Base-by-base conservation (phyloP, 2,888 invertebrate species). In the Venusia cambrica region DNA sequence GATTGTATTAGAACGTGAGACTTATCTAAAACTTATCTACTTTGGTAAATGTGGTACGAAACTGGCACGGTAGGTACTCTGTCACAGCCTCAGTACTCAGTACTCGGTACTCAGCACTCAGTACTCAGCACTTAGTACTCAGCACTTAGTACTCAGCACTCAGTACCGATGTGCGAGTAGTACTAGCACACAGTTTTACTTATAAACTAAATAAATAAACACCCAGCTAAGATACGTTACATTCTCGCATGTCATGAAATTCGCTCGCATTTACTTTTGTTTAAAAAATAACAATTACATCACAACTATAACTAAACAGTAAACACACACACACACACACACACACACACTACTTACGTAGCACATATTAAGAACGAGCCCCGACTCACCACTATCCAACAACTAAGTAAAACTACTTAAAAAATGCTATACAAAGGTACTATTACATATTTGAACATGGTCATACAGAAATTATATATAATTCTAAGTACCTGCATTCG, bases 31-130 rank as follows among this genome's bases (percentile, higher is more conserved):
- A 26, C 13, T 18, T 17, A 44, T 30, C 35, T 50, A 50, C 20
- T 54, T 59, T 65, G 61, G 58, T 65, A 53, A 59, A 57, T 37
- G 56, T 51, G 51, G 51, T 62, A 61, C 40, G 41, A 19, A 58
- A 61, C 55, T 65, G 62, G 48, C 54, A 63, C 60, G 48, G 46
- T 52, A 51, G 34, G 49, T 45, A 61, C 53, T 57, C 58, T n/a
- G n/a, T 73, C 74, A 76, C 74, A 75, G 75, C 75, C 76, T 53
- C 50, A 40, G n/a, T n/a, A n/a, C n/a, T n/a, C n/a, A n/a, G n/a
- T n/a, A n/a, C n/a, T n/a, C n/a, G n/a, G n/a, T n/a, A n/a, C n/a
- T n/a, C n/a, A n/a, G n/a, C n/a, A n/a, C n/a, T n/a, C n/a, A n/a
- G n/a, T n/a, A n/a, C n/a, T n/a, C n/a, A n/a, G n/a, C n/a, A n/a